These are phyloP conservation scores for Tenodera sinensis DNA, from an alignment of 2,888 invertebrate genomes.

Conservation along the genomic window DNA sequence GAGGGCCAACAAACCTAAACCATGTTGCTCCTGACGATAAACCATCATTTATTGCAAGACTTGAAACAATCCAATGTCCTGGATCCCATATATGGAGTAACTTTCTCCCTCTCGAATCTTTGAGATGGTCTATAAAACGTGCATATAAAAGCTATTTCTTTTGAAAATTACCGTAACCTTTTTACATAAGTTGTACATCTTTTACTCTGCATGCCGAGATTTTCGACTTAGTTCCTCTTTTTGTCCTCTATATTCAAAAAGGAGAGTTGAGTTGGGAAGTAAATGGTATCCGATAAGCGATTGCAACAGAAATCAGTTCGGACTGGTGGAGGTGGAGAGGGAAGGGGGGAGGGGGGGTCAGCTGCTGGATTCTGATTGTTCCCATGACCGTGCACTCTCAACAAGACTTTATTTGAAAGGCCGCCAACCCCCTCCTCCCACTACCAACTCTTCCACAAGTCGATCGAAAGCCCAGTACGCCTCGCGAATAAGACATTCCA, in stretches of 20 bases:
- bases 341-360: background rate
- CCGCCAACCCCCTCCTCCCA: too few species aligned
- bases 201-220: background rate
- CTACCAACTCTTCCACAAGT: background rate
- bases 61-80: too few species aligned
- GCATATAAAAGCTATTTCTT: background rate
- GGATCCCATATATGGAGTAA: too few species aligned
- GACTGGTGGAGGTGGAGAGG: background rate
- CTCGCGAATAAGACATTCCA: conserved; percentile 2
- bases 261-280: background rate
- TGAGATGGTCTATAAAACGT: background rate
- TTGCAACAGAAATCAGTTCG: conserved; percentile 9
- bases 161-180: background rate
- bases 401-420: conserved; percentile 11
- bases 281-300: conserved; percentile 18
- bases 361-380: background rate
- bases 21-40: too few species aligned
- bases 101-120: too few species aligned
- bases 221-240: background rate
- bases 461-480: background rate
- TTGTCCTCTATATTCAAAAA: background rate
- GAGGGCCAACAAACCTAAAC: too few species aligned
- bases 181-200: background rate
- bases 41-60: too few species aligned
- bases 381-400: background rate